These are phyloP conservation scores for Paragorgia papillata DNA, from an alignment of 92 coral and sea anemone genomes.

Conservation along the genomic window DNA sequence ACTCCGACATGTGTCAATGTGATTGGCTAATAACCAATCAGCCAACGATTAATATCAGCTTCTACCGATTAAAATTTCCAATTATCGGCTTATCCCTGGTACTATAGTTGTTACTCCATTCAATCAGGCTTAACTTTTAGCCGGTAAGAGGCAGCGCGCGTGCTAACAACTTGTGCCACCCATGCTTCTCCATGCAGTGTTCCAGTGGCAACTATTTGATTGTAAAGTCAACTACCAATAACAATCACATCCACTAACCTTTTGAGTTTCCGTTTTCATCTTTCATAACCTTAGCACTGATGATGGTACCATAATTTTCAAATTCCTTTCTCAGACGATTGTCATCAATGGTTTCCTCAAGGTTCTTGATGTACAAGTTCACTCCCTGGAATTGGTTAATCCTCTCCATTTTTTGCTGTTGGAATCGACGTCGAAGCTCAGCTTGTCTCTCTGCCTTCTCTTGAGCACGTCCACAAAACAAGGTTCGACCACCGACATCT, in stretches of 20 bases:
- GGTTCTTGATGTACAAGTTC: constrained; percentile 90
- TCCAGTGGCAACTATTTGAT: too few relatives aligned
- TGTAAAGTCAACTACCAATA: too few relatives aligned
- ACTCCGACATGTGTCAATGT: too few relatives aligned
- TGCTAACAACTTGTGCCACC: too few relatives aligned
- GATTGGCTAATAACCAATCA: too few relatives aligned
- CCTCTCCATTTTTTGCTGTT: constrained; percentile 85
- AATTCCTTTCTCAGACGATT: constrained; percentile 87
- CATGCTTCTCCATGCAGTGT: too few relatives aligned
- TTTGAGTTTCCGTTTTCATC: constrained; percentile 92
- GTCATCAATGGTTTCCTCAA: constrained; percentile 95
- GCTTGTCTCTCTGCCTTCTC: constrained; percentile 88
- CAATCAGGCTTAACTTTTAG: too few relatives aligned
- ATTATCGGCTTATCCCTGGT: too few relatives aligned
- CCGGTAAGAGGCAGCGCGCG: too few relatives aligned
- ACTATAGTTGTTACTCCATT: too few relatives aligned
- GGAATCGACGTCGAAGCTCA: constrained; percentile 85
- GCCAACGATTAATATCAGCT: too few relatives aligned
- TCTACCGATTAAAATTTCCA: too few relatives aligned
- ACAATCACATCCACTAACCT: constrained; percentile 66
- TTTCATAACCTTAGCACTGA: constrained; percentile 96
- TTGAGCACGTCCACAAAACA: constrained; percentile 93
- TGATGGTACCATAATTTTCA: constrained; percentile 88
- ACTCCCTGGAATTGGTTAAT: constrained; percentile 96
- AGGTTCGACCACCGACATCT: constrained; percentile 70